Base-by-base conservation (phyloP, 2,888 invertebrate species). In the Gandaritis pyraliata region DNA sequence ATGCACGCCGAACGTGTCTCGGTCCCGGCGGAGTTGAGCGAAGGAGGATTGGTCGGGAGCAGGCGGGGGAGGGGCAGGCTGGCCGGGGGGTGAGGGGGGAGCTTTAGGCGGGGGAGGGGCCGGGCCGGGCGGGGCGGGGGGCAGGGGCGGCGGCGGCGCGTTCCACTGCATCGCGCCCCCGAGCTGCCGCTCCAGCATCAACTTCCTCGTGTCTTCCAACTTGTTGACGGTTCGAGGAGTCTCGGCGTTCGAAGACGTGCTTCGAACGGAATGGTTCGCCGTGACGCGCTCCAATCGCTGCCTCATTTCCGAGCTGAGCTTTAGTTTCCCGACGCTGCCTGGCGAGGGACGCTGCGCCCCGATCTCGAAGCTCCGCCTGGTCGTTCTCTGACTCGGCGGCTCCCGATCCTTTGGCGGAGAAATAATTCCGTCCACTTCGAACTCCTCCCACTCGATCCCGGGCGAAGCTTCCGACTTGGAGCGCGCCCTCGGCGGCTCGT, bases 271-370 rank as follows among this genome's bases (percentile, higher is more conserved):
- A 82, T 97, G 97, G 73, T 96, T 97, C 0, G 97, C 96, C 0
- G 97, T 98, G 0, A 98, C 97, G 81, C 96, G 94, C 82, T 98
- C 98, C 63, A 98, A 83, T 67, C 98, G 94, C 76, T 97, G 96
- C 12, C 97, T 94, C 98, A 98, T 98, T 88, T 98, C 98, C 0
- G 97, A 96, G 78, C 97, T 97, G 8, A 98, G 94, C 75, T 97
- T 96, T 0, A 98, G 86, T 82, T 98, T 98, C 0, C 98, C 98
- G 4, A 98, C 96, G 78, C 97, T 97, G 1, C 97, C 97, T 0
- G 97, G 97, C 0, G 96, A 95, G 0, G 96, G 97, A 43, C 96
- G 93, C 61, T 96, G 95, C 0, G 96, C 96, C 0, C 97, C 96
- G 18, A 97, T 95, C 81, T 97, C 97, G 73, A 96, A 96, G 66